These are phyloP conservation scores for Gephyroberyx darwinii DNA, from an alignment of 2,797 vertebrate genomes.

Conservation along the genomic window DNA sequence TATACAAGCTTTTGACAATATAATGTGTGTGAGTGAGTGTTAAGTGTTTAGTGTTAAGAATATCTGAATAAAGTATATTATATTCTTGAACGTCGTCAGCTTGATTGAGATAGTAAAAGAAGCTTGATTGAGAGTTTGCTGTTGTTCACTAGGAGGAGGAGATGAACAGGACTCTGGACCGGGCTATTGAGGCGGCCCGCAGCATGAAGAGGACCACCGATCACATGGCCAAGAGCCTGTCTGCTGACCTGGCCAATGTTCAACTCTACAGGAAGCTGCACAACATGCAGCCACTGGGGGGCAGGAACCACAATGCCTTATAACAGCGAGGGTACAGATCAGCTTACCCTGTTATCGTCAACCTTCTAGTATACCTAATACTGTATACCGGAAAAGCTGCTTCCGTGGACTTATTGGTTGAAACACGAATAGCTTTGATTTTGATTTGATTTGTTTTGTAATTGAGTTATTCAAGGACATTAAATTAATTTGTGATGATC, in stretches of 20 bases:
- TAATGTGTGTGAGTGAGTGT: neutral
- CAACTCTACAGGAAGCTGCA: slow-evolving; percentile 70
- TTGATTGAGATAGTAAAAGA: slow-evolving; percentile 10
- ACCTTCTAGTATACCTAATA: too few relatives aligned
- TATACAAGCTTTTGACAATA: neutral
- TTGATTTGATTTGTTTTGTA: neutral
- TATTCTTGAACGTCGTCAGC: neutral
- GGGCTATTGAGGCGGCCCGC: slow-evolving; percentile 86
- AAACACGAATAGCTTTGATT: neutral
- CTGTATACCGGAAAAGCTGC: neutral
- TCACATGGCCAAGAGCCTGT: slow-evolving; percentile 85
- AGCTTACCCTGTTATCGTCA: neutral
- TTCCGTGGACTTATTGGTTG: neutral
- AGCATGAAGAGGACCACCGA: slow-evolving; percentile 90
- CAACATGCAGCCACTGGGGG: slow-evolving; percentile 50
- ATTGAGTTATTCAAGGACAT: neutral
- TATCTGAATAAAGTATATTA: neutral
- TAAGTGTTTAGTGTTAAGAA: neutral
- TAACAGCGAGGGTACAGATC: slow-evolving; percentile 14
- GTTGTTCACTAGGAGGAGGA: slow-evolving; percentile 79
- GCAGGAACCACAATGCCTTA: slow-evolving; percentile 52
- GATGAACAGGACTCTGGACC: slow-evolving; percentile 85
- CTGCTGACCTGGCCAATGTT: slow-evolving; percentile 84
- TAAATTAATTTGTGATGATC: neutral
- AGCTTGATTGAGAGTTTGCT: neutral